Evolutionary conservation across 1,140 invertebrate species (phyloP), one percentile per base, ranked within the genome.

Genomic region (Saccostrea echinata): DNA sequence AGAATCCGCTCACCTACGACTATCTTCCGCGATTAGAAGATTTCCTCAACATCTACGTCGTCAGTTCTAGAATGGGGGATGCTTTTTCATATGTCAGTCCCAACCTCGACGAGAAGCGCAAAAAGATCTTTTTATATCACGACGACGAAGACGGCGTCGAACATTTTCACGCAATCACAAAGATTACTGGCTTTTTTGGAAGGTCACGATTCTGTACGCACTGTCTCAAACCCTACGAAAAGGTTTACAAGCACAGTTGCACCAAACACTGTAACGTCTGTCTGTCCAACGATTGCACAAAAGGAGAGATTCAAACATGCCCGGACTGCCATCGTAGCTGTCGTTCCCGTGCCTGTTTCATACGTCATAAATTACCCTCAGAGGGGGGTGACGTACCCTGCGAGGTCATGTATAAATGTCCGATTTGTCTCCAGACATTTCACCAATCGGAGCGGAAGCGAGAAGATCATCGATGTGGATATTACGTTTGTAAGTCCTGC

Each of bases 151-250:
- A 12, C 4, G 71, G 80, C 8, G 43, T 13, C 27, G 85, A 52
- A 9, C 85, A 86, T 55, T 86, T 86, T 68, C 33, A 86, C 55
- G 52, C 64, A 27, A 86, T 86, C 52, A 52, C 24, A 18, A 86
- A 3, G 18, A 80, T 86, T 9, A 53, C 27, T 27, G 85, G 85
- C 18, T 86, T 86, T 30, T 86, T 86, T 30, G 30, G 4, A 16
- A 12, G 53, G 21, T 55, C 68, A 8, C 24, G 64, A 3, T 87
- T 87, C 55, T 83, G 86, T 24, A 76, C 71, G 16, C 30, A 16
- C 8, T 87, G 86, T 83, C 30, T 87, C 8, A 87, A 87, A 87
- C 86, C 80, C 3, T 87, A 87, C 30, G 53, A 87, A 51, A 83
- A 86, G 27, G 1, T 24, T 53, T 18, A 76, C 13, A 9, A 16